Evolutionary conservation across 2,113 vertebrate species (phyloP).

Genomic region (Micromys minutus): DNA sequence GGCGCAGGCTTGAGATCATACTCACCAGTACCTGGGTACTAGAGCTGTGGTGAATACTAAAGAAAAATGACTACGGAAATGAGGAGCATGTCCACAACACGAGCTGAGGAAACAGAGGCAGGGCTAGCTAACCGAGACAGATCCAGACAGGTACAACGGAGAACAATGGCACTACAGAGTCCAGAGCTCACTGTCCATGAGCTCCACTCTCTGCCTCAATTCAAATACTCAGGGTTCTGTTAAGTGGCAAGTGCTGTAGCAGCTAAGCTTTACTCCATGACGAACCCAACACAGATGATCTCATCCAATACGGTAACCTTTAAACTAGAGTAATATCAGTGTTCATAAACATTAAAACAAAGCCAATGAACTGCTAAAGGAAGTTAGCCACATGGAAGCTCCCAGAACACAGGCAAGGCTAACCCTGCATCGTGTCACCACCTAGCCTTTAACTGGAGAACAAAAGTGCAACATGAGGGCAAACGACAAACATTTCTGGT

Average conservation of each 20-base stretch:
- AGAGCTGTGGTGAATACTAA: not conserved
- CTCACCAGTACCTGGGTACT: not conserved
- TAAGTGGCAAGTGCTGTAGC: not conserved
- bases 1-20: not conserved
- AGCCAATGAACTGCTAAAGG: not conserved
- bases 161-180: not conserved
- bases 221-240: constrained; percentile 10
- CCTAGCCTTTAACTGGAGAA: not conserved
- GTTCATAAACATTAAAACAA: constrained; percentile 40
- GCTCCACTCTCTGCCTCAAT: not conserved
- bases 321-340: not conserved
- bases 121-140: not conserved
- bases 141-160: not conserved
- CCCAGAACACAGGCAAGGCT: not conserved
- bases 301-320: not conserved
- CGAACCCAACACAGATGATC: not conserved
- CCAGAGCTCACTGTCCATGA: not conserved
- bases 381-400: not conserved
- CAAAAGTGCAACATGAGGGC: not conserved
- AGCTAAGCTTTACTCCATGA: not conserved
- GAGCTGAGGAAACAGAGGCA: not conserved
- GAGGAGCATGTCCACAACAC: not conserved
- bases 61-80: constrained; percentile 13
- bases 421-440: not conserved
- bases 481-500: not conserved